phyloP scores from a whole-genome alignment of 1,140 invertebrate genomes.

The Amphibalanus amphitrite region DNA sequence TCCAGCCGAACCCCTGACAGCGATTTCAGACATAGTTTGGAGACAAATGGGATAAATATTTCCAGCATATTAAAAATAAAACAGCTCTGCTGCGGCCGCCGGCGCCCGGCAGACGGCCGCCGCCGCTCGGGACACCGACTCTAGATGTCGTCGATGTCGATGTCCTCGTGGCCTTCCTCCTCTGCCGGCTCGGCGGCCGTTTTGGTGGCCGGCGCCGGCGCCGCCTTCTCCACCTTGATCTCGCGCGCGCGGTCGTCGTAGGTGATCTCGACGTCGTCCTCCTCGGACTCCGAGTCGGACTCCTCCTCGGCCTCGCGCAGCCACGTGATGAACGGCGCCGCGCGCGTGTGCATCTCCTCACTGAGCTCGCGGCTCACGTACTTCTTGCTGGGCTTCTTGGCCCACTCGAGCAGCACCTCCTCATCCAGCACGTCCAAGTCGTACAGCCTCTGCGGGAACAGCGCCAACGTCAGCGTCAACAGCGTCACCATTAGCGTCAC shows the following conservation, averaged over 20 bases:
- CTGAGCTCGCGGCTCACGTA: slow-evolving; percentile 80
- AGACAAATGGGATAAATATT: background rate
- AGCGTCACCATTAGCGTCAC: too few relatives aligned
- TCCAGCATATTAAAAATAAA: background rate
- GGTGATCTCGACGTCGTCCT: slow-evolving; percentile 60
- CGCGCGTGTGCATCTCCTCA: slow-evolving; percentile 79
- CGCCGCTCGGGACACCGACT: background rate
- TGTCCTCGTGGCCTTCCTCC: slow-evolving; percentile 45
- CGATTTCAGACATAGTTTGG: background rate
- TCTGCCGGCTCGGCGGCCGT: slow-evolving; percentile 33
- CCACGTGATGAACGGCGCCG: slow-evolving; percentile 89
- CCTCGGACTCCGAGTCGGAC: slow-evolving; percentile 48
- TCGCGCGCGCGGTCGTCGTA: slow-evolving; percentile 68
- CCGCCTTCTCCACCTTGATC: slow-evolving; percentile 44
- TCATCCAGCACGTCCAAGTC: slow-evolving; percentile 90
- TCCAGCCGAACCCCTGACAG: background rate
- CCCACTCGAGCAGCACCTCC: slow-evolving; percentile 84
- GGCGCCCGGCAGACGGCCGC: background rate
- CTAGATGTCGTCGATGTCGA: slow-evolving; percentile 87
- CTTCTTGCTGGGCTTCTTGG: slow-evolving; percentile 80
- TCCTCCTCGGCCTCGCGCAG: slow-evolving; percentile 92
- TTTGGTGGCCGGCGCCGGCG: slow-evolving; percentile 28
- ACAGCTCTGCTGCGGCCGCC: background rate
- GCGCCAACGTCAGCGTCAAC: too few relatives aligned
- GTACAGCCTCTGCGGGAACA: slow-evolving; percentile 52